Conservation (phyloP, 35 echinoderm and acorn worm genomes). For the Apostichopus californicus region DNA sequence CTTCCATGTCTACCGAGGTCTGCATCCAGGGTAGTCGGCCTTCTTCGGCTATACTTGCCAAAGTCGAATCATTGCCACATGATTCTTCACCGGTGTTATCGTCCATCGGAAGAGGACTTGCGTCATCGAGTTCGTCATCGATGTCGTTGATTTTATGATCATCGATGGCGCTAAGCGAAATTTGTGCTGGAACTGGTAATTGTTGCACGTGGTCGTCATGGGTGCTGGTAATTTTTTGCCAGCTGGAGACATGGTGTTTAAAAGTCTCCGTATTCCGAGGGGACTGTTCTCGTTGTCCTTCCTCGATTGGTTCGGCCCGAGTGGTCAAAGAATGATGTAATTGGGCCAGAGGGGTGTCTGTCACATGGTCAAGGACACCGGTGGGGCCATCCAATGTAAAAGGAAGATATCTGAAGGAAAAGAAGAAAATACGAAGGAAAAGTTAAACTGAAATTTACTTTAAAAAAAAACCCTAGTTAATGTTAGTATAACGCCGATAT, state of each 20-base stretch:
- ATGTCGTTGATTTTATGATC: neutral
- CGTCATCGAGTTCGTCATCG: neutral
- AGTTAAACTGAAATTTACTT: too few species aligned
- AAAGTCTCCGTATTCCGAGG: neutral
- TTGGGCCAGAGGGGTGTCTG: neutral
- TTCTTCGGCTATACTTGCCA: conserved; percentile 39
- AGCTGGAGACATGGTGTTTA: conserved; percentile 14
- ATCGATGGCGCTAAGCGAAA: neutral
- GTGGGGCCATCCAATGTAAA: neutral
- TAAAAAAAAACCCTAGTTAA: too few species aligned
- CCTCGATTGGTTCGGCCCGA: neutral
- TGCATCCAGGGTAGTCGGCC: conserved; percentile 24
- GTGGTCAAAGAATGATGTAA: neutral
- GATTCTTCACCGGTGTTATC: neutral
- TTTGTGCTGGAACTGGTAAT: neutral
- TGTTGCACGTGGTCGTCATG: neutral
- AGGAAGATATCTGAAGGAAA: neutral
- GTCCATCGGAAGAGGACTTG: neutral
- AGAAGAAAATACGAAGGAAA: too few species aligned
- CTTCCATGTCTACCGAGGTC: neutral
- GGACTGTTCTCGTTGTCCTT: neutral
- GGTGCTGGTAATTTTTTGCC: neutral
- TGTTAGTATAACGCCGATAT: too few species aligned
- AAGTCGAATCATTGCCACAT: neutral
- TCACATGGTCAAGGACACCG: neutral